Evolutionary conservation across 1,140 invertebrate species (phyloP).

Genomic region (Diprion similis): DNA sequence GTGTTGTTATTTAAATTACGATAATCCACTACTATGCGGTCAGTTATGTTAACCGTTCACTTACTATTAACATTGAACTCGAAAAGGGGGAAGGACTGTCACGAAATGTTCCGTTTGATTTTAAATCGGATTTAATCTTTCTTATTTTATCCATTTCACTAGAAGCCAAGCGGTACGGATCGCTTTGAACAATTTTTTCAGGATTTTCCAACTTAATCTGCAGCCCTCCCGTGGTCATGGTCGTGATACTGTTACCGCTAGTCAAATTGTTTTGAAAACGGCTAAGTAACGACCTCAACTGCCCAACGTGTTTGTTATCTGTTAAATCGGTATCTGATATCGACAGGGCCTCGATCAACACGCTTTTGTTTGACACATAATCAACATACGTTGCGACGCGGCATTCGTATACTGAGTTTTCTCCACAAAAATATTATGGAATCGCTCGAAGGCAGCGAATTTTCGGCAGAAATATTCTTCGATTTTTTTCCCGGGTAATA

Average conservation of each 20-base stretch:
- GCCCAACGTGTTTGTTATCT: not conserved
- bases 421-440: not conserved
- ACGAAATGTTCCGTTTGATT: not conserved
- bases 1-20: constrained; percentile 37
- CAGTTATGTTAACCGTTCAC: not conserved
- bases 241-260: not conserved
- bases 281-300: not conserved
- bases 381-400: not conserved
- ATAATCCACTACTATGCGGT: constrained; percentile 29
- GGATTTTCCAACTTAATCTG: not conserved
- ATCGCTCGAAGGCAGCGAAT: not conserved
- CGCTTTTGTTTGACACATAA: not conserved
- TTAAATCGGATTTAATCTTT: not conserved
- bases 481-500: not conserved
- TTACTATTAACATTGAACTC: not conserved
- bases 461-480: not conserved
- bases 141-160: not conserved
- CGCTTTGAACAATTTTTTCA: not conserved
- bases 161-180: not conserved
- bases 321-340: not conserved
- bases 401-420: not conserved
- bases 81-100: not conserved
- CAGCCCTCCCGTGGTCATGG: not conserved
- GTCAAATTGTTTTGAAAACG: not conserved
- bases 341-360: not conserved